Evolutionary conservation across 1,140 invertebrate species (phyloP).

Genomic region (Galendromus occidentalis): DNA sequence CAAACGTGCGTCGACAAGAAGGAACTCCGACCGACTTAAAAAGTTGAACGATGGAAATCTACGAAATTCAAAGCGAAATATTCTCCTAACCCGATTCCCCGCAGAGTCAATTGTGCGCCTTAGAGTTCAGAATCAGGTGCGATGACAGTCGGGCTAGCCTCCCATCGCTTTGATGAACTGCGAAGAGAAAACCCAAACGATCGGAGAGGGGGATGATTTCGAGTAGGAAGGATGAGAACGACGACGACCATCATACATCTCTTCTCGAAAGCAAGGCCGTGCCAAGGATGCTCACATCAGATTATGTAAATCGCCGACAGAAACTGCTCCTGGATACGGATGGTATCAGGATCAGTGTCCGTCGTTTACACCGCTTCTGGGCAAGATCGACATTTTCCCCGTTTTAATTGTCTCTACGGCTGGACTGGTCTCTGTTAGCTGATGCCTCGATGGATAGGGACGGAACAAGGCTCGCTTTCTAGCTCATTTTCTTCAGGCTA

Average conservation of each 20-base stretch:
- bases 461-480: neutral
- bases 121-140: too few species aligned
- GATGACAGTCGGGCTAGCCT: too few species aligned
- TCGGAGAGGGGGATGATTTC: too few species aligned
- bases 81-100: too few species aligned
- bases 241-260: neutral
- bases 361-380: neutral
- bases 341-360: neutral
- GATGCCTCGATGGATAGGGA: neutral
- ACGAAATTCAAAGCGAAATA: too few species aligned
- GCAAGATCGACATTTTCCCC: neutral
- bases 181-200: too few species aligned
- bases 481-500: conserved; percentile 8
- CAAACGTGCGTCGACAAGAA: too few species aligned
- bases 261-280: conserved; percentile 7
- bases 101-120: too few species aligned
- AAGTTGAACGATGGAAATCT: too few species aligned
- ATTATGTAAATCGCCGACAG: neutral
- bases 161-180: too few species aligned
- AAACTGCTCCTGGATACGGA: neutral
- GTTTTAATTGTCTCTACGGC: neutral
- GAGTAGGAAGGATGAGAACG: neutral
- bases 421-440: neutral
- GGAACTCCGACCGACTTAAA: too few species aligned
- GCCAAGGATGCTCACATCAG: neutral